A percentile compares a stretch with the other conserved stretches of the same genome.
phyloP scores from a whole-genome alignment of 2,888 invertebrate genomes.

The Heteromurus nitidus region DNA sequence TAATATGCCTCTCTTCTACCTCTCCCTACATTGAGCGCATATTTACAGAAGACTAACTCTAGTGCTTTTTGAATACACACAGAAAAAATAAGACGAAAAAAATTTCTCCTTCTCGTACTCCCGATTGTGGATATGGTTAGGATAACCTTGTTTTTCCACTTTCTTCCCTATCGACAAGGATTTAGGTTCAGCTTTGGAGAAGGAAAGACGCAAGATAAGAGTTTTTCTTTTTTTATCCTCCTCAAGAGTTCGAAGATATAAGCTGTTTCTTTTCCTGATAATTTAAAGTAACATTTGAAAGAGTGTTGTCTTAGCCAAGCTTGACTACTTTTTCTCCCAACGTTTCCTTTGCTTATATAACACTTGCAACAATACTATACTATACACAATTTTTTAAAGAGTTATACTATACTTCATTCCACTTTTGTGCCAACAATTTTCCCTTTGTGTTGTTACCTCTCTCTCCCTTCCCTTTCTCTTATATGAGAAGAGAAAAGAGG shows the following conservation, averaged over 20 bases:
- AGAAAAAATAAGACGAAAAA: too few relatives aligned
- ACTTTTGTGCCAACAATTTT: constrained; percentile 35
- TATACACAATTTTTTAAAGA: not conserved
- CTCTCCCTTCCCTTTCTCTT: too few relatives aligned
- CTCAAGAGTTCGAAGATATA: too few relatives aligned
- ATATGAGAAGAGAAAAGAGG: constrained; percentile 3
- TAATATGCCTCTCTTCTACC: too few relatives aligned
- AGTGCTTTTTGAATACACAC: too few relatives aligned
- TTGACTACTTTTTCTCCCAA: not conserved
- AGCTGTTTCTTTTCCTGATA: constrained; percentile 31
- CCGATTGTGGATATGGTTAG: constrained; percentile 27
- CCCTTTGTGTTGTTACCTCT: constrained; percentile 20
- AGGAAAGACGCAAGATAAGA: constrained; percentile 25
- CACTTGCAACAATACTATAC: not conserved
- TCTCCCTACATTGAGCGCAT: too few relatives aligned
- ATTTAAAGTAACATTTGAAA: constrained; percentile 38
- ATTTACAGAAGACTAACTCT: too few relatives aligned
- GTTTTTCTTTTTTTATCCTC: not conserved
- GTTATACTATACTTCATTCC: constrained; percentile 9
- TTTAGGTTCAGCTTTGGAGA: constrained; percentile 24
- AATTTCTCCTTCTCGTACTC: constrained; percentile 9
- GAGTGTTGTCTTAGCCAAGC: constrained; percentile 7
- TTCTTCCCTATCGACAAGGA: constrained; percentile 22
- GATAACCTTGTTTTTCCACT: constrained; percentile 56
- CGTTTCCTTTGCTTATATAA: not conserved